Evolutionary conservation across 2,888 invertebrate species (phyloP), one percentile per base, ranked within the genome.

Genomic region (Drosophila austrosaltans): DNA sequence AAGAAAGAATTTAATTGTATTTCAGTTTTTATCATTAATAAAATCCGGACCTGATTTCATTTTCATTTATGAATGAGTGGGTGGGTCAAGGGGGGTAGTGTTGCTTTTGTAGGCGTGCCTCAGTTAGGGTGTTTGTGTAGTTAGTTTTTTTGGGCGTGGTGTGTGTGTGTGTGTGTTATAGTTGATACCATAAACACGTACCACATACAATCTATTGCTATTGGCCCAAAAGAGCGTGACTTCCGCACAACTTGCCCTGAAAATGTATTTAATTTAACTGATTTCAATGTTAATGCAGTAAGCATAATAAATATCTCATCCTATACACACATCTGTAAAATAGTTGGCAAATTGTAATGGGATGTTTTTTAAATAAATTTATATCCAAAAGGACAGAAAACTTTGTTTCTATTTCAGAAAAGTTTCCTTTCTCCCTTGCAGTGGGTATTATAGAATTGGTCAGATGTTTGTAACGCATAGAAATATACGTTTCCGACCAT

Each of bases 151-250:
- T 8, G 22, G 48, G 25, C 48, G 10, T 48, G 48, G 22, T 48
- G 44, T 48, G 44, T 48, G 16, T 16, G 16, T 16, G 16, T 16
- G 16, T 48, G 4, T 30, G 6, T 5, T 28, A 16, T 8, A 22
- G 48, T 48, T 69, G 28, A 30, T n/a, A 30, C 54, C 54, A 54
- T 30, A 48, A 10, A 48, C 48, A 48, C 48, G 48, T 48, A 48
- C 12, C 48, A 4, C 22, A 25, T 5, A 25, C 25, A 48, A 48
- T 48, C 48, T 48, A 48, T 48, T 48, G 48, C 22, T 25, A 36
- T 25, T 48, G 48, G 48, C 48, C 48, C 48, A 48, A 25, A 48
- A 25, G 48, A 48, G 48, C 48, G 48, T 48, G 48, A 48, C 48
- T 48, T 48, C 10, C 48, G 48, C 25, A 4, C 48, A 48, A 48